Conservation (phyloP, 2,113 vertebrate species). For the Crypturellus undulatus region DNA sequence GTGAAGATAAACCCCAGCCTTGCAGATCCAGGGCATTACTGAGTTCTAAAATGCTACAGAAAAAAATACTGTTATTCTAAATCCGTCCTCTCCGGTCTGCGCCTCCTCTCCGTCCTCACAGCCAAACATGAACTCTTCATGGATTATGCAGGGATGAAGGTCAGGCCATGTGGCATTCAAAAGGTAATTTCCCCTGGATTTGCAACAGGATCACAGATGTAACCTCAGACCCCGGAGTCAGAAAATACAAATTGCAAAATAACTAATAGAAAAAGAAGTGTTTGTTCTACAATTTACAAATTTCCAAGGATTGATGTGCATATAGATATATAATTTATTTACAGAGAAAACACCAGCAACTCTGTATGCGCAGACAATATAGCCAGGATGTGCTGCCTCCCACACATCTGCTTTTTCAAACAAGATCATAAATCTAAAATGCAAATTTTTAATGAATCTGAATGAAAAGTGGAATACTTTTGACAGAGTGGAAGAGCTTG, state of each 20-base stretch:
- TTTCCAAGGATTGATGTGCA: not conserved
- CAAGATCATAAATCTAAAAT: constrained; percentile 21
- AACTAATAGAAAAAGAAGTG: not conserved
- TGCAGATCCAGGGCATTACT: not conserved
- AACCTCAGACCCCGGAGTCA: not conserved
- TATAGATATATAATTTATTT: not conserved
- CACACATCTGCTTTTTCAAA: not conserved
- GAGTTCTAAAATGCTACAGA: not conserved
- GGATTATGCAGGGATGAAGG: constrained; percentile 45
- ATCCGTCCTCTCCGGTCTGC: not conserved
- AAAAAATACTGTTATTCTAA: not conserved
- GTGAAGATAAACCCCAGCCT: not conserved
- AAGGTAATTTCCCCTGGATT: constrained; percentile 39
- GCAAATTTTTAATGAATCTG: constrained; percentile 47
- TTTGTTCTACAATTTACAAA: not conserved
- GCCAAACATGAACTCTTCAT: not conserved
- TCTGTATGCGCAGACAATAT: not conserved
- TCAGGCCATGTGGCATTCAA: constrained; percentile 18
- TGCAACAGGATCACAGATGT: not conserved
- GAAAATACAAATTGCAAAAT: not conserved
- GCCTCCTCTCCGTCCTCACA: not conserved
- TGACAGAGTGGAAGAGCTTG: constrained; percentile 57
- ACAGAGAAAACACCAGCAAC: not conserved
- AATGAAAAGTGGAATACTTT: constrained; percentile 64
- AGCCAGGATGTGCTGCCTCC: not conserved